Evolutionary conservation across 2,797 vertebrate genomes (phyloP).

Genomic region (Leptatherina wallacei): DNA sequence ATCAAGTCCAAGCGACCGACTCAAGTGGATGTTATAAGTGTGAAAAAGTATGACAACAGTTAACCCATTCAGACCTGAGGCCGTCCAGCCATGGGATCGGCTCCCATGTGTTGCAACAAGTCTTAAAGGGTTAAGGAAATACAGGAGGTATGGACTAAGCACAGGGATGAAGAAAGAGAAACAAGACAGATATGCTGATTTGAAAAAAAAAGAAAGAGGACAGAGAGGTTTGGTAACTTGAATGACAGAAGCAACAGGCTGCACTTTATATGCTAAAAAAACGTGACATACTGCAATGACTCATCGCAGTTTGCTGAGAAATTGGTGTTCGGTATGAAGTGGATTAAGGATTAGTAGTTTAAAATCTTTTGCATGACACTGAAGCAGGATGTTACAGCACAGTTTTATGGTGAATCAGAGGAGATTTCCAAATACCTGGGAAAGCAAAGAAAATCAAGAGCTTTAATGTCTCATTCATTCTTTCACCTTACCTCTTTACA

Average conservation of each 20-base stretch:
- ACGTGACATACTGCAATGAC: not conserved
- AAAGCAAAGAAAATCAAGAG: not conserved
- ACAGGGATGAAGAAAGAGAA: conserved; percentile 25
- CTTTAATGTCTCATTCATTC: not conserved
- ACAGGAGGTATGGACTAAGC: conserved; percentile 20
- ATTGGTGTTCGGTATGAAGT: not conserved
- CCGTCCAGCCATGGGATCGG: not conserved
- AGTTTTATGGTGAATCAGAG: conserved; percentile 1
- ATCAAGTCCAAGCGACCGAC: conserved; percentile 24
- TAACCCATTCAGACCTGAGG: not conserved
- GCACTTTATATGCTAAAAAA: not conserved
- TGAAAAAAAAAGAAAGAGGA: not conserved
- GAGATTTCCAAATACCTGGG: conserved; percentile 1
- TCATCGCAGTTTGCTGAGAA: not conserved
- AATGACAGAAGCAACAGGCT: conserved; percentile 8
- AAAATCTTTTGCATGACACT: not conserved
- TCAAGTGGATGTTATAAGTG: conserved; percentile 27
- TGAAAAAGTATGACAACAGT: conserved; percentile 1
- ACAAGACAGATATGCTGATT: not conserved
- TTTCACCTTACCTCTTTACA: not conserved
- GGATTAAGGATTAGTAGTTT: not conserved
- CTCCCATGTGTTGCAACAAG: not conserved
- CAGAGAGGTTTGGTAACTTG: conserved; percentile 4
- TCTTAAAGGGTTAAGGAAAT: conserved; percentile 15
- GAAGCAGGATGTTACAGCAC: not conserved